Conservation (phyloP, 2,797 vertebrate species). For the Fratercula arctica region DNA sequence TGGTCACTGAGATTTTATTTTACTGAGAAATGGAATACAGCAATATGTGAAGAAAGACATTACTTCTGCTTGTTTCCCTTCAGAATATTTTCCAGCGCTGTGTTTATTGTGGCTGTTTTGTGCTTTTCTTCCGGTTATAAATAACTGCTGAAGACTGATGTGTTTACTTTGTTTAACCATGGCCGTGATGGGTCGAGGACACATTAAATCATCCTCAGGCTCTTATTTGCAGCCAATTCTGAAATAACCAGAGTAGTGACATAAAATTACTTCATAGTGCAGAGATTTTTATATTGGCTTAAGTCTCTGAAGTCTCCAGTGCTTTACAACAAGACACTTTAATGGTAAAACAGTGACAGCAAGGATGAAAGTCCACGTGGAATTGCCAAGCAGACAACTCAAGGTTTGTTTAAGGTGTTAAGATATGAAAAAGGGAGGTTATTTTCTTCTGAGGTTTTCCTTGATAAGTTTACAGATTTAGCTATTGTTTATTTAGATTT, state of each 20-base stretch:
- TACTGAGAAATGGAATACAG: not conserved
- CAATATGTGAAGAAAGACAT: not conserved
- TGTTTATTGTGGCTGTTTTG: not conserved
- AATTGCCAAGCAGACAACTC: conserved; percentile 18
- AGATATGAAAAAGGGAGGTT: not conserved
- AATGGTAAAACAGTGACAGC: conserved; percentile 17
- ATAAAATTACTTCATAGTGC: conserved; percentile 60
- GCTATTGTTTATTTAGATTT: not conserved
- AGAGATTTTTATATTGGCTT: conserved; percentile 45
- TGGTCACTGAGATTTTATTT: not conserved
- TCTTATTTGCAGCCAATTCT: conserved; percentile 60
- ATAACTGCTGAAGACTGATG: conserved; percentile 65
- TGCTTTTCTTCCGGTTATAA: conserved; percentile 46
- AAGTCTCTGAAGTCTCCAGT: conserved; percentile 42
- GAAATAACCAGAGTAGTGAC: conserved; percentile 46
- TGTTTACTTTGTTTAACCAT: conserved; percentile 70
- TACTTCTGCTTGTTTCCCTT: not conserved
- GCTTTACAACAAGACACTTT: conserved; percentile 24
- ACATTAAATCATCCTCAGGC: conserved; percentile 65
- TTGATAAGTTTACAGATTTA: not conserved
- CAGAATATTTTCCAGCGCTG: not conserved
- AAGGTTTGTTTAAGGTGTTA: conserved; percentile 21
- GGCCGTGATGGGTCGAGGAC: conserved; percentile 59
- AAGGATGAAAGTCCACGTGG: not conserved
- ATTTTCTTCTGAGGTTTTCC: not conserved